Evolutionary conservation across 2,113 vertebrate genomes (phyloP), one percentile per base, ranked within the genome.

Genomic region (Osmerus eperlanus): DNA sequence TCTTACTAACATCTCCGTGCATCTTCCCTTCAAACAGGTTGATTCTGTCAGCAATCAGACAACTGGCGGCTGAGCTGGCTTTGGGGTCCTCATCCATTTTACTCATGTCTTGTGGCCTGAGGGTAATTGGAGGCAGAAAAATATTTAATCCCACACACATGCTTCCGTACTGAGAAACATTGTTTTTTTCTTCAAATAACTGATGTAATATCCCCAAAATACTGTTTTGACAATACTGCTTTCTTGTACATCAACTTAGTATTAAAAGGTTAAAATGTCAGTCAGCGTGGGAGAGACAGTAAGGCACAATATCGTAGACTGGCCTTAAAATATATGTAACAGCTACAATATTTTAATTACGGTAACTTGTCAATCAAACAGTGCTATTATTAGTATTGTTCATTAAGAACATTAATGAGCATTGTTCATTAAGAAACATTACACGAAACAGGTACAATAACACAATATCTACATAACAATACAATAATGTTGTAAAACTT

Each of bases 31-130:
- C 91, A 73, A 92, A 92, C 47, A 90, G 63, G 76, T 41, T 85
- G 75, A 92, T 92, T 74, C 78, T 91, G 78, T 89, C 89, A 0
- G 84, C 68, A 28, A 92, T 84, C 54, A 68, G 68, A 19, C 85
- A 73, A 6, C 7, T 2, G 0, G n/a, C 1, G 0, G n/a, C 2
- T 60, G 4, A 68, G 4, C 4, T 15, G 7, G 76, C 32, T 21
- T 89, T 88, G 1, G 53, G 15, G 25, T 79, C 81, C 4, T 79
- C 76, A 0, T 64, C 65, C 0, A 41, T 54, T 71, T 82, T 84
- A 78, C 75, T 77, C n/a, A 52, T 16, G 8, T 81, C 64, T 1
- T 70, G 56, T 65, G 2, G 19, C 78, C 90, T 92, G 87, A 58
- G 67, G 70, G 63, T 2, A 71, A 68, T 2, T 13, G 16, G 2